phyloP scores from a whole-genome alignment of 92 coral and sea anemone genomes.

The Muricea muricata region DNA sequence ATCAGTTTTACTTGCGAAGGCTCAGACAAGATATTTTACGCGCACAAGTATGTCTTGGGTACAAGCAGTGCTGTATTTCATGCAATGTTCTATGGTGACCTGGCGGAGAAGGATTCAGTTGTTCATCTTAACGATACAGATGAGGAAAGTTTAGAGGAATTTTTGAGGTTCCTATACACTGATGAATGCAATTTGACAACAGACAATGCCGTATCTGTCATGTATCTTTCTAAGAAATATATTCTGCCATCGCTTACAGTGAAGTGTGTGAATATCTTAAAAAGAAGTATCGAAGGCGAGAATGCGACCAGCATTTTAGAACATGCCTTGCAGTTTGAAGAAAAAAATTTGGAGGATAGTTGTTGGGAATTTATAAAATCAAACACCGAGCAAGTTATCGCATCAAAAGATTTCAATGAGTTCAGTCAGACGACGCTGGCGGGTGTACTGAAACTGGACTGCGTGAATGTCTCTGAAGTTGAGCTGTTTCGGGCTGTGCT shows the following conservation, averaged over 20 bases:
- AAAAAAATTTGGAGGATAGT: constrained; percentile 57
- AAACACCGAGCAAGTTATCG: constrained; percentile 53
- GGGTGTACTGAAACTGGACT: constrained; percentile 60
- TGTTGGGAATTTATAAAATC: constrained; percentile 70
- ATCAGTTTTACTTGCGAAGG: constrained; percentile 20
- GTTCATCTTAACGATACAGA: constrained; percentile 71
- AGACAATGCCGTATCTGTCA: constrained; percentile 61
- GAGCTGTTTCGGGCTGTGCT: constrained; percentile 66
- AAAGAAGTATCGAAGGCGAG: constrained; percentile 45
- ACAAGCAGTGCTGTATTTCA: constrained; percentile 70
- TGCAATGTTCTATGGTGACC: constrained; percentile 68
- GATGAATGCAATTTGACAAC: constrained; percentile 67
- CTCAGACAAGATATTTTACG: constrained; percentile 24
- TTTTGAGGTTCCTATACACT: constrained; percentile 66
- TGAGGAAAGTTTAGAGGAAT: constrained; percentile 58
- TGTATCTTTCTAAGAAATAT: constrained; percentile 73
- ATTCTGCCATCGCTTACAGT: constrained; percentile 65
- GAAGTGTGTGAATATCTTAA: constrained; percentile 55
- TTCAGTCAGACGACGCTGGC: constrained; percentile 66
- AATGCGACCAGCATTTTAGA: constrained; percentile 62
- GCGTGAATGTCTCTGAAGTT: constrained; percentile 59
- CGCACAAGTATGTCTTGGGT: constrained; percentile 65
- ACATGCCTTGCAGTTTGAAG: constrained; percentile 62
- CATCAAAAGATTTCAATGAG: constrained; percentile 55
- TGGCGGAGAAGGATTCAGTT: constrained; percentile 59